Percentiles rank a stretch among this genome's conserved stretches.
phyloP scores from a whole-genome alignment of 2,113 vertebrate species.

The Serinus canaria region DNA sequence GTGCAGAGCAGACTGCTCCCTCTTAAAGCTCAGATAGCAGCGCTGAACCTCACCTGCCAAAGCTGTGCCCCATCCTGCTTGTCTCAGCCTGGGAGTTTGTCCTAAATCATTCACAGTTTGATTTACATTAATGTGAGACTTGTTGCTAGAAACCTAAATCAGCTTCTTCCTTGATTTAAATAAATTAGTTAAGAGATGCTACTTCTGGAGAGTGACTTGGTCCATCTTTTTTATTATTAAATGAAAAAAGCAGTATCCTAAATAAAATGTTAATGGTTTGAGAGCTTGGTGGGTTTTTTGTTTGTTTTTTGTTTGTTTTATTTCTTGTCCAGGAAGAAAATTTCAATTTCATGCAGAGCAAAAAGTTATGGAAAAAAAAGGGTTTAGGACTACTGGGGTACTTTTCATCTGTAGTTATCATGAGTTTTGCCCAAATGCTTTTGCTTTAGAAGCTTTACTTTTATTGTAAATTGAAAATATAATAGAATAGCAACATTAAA shows the following conservation, averaged over 20 bases:
- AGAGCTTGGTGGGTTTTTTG: background rate
- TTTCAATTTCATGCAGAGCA: background rate
- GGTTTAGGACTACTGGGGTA: background rate
- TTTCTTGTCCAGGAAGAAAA: background rate
- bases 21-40: background rate
- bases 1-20: fast-evolving
- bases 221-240: background rate
- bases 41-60: background rate
- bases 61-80: background rate
- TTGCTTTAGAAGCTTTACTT: background rate
- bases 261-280: background rate
- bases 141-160: background rate
- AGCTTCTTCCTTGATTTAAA: background rate
- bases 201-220: background rate
- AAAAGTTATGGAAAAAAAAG: background rate
- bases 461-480: background rate
- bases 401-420: background rate
- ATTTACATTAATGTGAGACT: background rate
- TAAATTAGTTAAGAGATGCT: background rate
- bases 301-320: background rate
- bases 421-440: background rate
- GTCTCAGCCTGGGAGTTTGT: background rate
- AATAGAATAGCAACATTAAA: background rate
- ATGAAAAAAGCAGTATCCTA: background rate
- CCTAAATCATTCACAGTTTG: background rate